phyloP scores from a whole-genome alignment of 2,888 invertebrate genomes.

The Lampropteryx suffumata region DNA sequence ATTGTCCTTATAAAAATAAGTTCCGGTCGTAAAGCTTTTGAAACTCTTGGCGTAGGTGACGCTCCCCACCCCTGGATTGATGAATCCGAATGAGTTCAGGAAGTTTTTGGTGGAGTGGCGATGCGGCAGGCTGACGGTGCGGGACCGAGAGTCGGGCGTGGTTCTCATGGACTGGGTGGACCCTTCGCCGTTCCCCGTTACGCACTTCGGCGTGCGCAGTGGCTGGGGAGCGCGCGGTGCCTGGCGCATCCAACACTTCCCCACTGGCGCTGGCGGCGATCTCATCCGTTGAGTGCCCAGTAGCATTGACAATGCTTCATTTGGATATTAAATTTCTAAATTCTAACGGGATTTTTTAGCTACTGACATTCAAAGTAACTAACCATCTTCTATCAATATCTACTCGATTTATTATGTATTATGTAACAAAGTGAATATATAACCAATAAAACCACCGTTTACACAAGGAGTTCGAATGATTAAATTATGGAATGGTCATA shows the following conservation, averaged over 20 bases:
- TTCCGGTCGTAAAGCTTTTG: conserved; percentile 30
- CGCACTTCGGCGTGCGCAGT: conserved; percentile 85
- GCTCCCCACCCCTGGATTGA: conserved; percentile 81
- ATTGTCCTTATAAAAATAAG: conserved; percentile 32
- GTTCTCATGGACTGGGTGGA: conserved; percentile 84
- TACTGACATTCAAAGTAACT: conserved; percentile 31
- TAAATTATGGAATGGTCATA: conserved; percentile 12
- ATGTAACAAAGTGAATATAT: not conserved
- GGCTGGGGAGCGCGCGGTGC: conserved; percentile 85
- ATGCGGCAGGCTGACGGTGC: conserved; percentile 77
- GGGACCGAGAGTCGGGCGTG: conserved; percentile 72
- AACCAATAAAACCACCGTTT: conserved; percentile 33
- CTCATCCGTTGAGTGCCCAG: conserved; percentile 68
- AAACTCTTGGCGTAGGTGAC: conserved; percentile 73
- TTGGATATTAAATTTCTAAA: conserved; percentile 39
- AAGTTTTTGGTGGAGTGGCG: conserved; percentile 83
- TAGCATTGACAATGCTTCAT: conserved; percentile 42
- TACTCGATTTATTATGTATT: too few relatives aligned
- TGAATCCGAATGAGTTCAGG: conserved; percentile 80
- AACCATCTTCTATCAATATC: conserved; percentile 19
- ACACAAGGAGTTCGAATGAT: conserved; percentile 13
- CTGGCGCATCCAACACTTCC: conserved; percentile 82
- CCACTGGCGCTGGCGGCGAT: conserved; percentile 41
- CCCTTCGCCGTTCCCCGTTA: conserved; percentile 82
- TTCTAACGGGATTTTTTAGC: conserved; percentile 19